Evolutionary conservation across 2,113 vertebrate species (phyloP).

Genomic region (Cariama cristata): DNA sequence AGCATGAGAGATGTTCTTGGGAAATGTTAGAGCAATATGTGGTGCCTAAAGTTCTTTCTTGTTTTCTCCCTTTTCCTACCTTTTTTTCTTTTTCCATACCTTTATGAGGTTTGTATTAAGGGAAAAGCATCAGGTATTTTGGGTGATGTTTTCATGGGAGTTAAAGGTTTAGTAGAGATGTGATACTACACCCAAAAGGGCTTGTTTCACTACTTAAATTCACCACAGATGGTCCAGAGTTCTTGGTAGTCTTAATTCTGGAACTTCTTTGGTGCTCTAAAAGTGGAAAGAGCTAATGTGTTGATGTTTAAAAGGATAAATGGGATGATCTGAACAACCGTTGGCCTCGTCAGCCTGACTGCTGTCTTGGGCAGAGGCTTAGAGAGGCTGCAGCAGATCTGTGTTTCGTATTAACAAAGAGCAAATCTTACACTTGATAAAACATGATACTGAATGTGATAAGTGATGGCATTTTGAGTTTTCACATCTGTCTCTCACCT

Average conservation of each 20-base stretch:
- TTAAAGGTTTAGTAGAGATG: background rate
- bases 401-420: background rate
- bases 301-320: background rate
- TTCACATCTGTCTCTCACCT: background rate
- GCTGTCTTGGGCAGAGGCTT: background rate
- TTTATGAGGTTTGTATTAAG: background rate
- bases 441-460: background rate
- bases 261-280: background rate
- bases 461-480: background rate
- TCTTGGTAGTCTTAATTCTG: background rate
- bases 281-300: background rate
- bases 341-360: background rate
- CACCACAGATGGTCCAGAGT: background rate
- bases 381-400: background rate
- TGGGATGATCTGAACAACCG: background rate
- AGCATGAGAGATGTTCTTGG: background rate
- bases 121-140: background rate
- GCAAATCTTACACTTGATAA: background rate
- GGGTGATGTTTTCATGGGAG: background rate
- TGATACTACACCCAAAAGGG: background rate
- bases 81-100: fast-evolving
- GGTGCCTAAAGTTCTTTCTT: background rate
- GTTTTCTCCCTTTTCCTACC: background rate
- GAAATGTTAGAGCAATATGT: background rate
- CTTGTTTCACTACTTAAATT: background rate